Percentiles rank a stretch among this genome's conserved stretches.
phyloP scores from a whole-genome alignment of 2,888 invertebrate genomes.

The Cephus pulcher region DNA sequence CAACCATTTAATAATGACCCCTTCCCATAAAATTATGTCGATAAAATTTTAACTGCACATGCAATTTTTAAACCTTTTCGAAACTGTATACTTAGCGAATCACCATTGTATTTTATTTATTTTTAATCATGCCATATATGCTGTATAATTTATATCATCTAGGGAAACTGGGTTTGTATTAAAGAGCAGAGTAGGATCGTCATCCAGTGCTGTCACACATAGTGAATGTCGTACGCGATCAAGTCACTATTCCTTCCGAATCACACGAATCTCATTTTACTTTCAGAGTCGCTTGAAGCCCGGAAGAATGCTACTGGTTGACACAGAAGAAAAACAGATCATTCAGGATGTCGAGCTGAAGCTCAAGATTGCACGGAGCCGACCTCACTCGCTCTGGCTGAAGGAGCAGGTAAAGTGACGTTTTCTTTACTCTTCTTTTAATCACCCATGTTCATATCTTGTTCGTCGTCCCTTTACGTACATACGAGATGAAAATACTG shows the following conservation, averaged over 20 bases:
- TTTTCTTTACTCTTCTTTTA: slow-evolving; percentile 2
- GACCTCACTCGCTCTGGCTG: slow-evolving; percentile 94
- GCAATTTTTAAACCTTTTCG: background rate
- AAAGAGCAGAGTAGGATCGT: slow-evolving; percentile 54
- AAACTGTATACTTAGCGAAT: slow-evolving; percentile 29
- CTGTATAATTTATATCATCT: slow-evolving; percentile 55
- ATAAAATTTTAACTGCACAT: background rate
- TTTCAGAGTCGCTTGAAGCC: slow-evolving; percentile 95
- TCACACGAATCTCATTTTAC: slow-evolving; percentile 53
- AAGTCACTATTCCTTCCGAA: slow-evolving; percentile 41
- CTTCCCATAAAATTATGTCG: background rate
- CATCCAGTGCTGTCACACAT: slow-evolving; percentile 55
- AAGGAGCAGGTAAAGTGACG: slow-evolving; percentile 80
- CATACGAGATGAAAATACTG: slow-evolving; percentile 13
- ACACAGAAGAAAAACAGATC: slow-evolving; percentile 89
- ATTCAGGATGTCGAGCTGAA: slow-evolving; percentile 96
- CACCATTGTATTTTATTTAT: slow-evolving; percentile 57
- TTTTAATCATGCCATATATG: slow-evolving; percentile 58
- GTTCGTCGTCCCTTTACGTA: background rate
- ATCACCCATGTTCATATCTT: background rate
- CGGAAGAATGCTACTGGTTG: slow-evolving; percentile 97
- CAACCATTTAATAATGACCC: background rate
- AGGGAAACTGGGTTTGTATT: slow-evolving; percentile 61
- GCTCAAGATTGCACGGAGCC: slow-evolving; percentile 83
- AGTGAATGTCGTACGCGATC: slow-evolving; percentile 42